A percentile compares a stretch with the other conserved stretches of the same genome.
Evolutionary conservation across 1,140 invertebrate species (phyloP).

Genomic region (Condylostylus longicornis): DNA sequence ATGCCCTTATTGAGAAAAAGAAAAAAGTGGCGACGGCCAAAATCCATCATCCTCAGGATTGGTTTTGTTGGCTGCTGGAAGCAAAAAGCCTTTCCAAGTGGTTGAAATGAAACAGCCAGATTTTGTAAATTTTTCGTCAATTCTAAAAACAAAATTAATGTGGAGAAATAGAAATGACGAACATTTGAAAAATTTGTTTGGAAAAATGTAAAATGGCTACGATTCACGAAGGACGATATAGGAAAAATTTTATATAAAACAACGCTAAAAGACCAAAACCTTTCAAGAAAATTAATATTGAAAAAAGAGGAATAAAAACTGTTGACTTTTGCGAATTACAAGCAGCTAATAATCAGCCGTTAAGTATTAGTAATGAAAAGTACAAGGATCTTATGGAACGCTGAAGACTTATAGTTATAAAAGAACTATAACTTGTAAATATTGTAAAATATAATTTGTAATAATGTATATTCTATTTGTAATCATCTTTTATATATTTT

Average conservation of each 20-base stretch:
- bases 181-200: conserved; percentile 3
- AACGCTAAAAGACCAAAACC: conserved; percentile 1
- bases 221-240: conserved; percentile 1
- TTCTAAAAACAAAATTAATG: conserved; percentile 1
- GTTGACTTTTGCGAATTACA: not conserved
- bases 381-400: conserved; percentile 5
- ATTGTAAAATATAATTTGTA: no score
- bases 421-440: no score
- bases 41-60: conserved; percentile 12
- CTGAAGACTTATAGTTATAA: no score
- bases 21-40: conserved; percentile 12
- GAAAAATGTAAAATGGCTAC: conserved; percentile 4
- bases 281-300: conserved; percentile 3
- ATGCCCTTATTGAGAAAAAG: conserved; percentile 15
- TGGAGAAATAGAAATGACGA: conserved; percentile 3
- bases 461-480: no score
- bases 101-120: no score
- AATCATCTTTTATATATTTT: no score
- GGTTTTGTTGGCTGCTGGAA: conserved; percentile 9
- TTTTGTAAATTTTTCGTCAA: no score
- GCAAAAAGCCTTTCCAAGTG: no score
- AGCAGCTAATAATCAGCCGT: conserved; percentile 1
- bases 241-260: conserved; percentile 1
- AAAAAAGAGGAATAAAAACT: conserved; percentile 2
- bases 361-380: conserved; percentile 5